Evolutionary conservation across 2,888 invertebrate species (phyloP).

Genomic region (Eucera pruinosa): DNA sequence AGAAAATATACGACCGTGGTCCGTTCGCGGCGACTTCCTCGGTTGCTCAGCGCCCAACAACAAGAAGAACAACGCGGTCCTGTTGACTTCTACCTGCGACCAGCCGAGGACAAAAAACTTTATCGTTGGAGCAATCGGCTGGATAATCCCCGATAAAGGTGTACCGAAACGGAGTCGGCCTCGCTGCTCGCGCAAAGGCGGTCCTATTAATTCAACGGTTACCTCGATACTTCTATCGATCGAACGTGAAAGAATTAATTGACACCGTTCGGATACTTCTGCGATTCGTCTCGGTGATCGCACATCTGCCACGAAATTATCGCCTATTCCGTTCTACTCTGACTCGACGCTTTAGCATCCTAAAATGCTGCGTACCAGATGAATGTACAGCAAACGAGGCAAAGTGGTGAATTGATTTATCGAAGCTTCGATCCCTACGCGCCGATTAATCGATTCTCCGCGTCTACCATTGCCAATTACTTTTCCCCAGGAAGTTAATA

Average conservation of each 20-base stretch:
- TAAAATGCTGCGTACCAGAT: not conserved
- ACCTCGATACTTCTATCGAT: constrained; percentile 13
- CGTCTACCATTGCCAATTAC: constrained; percentile 40
- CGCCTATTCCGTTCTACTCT: constrained; percentile 30
- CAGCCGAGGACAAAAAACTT: constrained; percentile 28
- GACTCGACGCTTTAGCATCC: constrained; percentile 39
- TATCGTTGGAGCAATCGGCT: constrained; percentile 46
- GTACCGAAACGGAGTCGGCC: constrained; percentile 19
- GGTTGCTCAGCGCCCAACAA: constrained; percentile 29
- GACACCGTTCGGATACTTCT: constrained; percentile 62
- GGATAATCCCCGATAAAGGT: constrained; percentile 53
- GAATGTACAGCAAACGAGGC: not conserved
- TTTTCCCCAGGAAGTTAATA: constrained; percentile 50
- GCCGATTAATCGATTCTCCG: constrained; percentile 50
- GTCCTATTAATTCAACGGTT: constrained; percentile 51
- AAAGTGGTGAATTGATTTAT: constrained; percentile 14
- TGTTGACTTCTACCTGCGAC: constrained; percentile 18
- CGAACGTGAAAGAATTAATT: constrained; percentile 58
- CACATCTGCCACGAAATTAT: constrained; percentile 49
- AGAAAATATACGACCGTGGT: constrained; percentile 45
- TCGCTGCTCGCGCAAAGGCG: constrained; percentile 26
- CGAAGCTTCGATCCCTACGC: not conserved
- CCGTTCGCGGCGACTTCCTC: constrained; percentile 39
- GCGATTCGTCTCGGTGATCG: constrained; percentile 70
- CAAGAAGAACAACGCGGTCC: constrained; percentile 15